Evolutionary conservation across 1,140 invertebrate genomes (phyloP).

Genomic region (Thaumetopoea pityocampa): DNA sequence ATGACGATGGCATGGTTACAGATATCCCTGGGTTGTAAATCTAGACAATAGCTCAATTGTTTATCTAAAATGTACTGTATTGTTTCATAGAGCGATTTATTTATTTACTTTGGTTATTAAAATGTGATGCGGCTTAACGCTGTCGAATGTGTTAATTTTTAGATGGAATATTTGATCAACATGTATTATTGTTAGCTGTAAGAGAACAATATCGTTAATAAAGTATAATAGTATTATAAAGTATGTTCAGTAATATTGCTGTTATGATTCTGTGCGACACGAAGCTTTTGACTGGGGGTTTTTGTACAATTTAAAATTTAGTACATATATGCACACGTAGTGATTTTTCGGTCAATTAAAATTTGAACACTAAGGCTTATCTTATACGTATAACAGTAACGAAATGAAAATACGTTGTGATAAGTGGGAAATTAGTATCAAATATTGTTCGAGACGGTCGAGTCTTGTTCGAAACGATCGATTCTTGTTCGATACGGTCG

Average conservation of each 20-base stretch:
- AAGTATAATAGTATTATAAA: constrained; percentile 40
- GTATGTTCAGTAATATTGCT: constrained; percentile 29
- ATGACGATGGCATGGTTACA: constrained; percentile 60
- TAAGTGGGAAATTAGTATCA: too few relatives aligned
- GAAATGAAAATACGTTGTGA: too few relatives aligned
- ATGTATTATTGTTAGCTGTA: constrained; percentile 32
- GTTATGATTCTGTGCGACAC: constrained; percentile 18
- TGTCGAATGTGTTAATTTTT: constrained; percentile 53
- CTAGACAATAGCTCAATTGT: constrained; percentile 71
- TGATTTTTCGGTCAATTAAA: constrained; percentile 23
- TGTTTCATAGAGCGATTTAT: constrained; percentile 46
- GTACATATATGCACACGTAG: constrained; percentile 21
- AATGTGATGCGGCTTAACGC: constrained; percentile 65
- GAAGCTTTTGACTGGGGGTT: constrained; percentile 16
- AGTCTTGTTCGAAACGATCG: too few relatives aligned
- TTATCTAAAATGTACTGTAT: constrained; percentile 59
- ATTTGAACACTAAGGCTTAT: too few relatives aligned
- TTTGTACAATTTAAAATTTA: constrained; percentile 24
- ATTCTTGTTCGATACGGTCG: too few relatives aligned
- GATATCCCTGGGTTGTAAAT: constrained; percentile 70
- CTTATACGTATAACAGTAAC: too few relatives aligned
- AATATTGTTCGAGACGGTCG: too few relatives aligned
- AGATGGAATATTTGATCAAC: constrained; percentile 49
- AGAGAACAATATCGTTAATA: constrained; percentile 47
- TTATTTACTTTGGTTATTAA: constrained; percentile 53